Base-by-base conservation (phyloP, 1,140 invertebrate species). In the Globodera rostochiensis region DNA sequence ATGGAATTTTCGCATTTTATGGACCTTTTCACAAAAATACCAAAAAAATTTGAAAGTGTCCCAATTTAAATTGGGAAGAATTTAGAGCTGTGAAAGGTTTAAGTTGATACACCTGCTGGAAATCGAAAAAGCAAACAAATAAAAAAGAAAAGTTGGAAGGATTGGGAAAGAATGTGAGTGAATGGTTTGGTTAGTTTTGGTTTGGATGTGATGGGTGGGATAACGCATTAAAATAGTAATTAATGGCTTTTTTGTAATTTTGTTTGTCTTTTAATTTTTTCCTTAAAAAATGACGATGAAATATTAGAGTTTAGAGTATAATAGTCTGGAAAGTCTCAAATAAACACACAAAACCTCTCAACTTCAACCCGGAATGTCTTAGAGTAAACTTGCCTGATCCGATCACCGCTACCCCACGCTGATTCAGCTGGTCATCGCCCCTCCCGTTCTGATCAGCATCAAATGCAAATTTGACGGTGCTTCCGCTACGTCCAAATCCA, bases 401-500 rank as follows among this genome's bases (percentile, higher is more conserved):
- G 15, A 64, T 64, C 57, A 64, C 57, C 15, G 57, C 19, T 19
- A 19, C 57, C 19, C 36, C 36, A 36, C 36, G 36, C 36, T 36
- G 36, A 36, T 64, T 64, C 57, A 6, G 13, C 57, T 64, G 57
- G 11, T 71, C 69, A 45, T 6, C 7, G 13, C 36, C 69, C 8
- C 69, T 71, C 69, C 21, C 69, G 21, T 71, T 71, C 36, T 71
- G 69, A 45, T 71, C 36, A 3, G 46, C 1, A 36, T n/a, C 21
- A 21, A 71, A 71, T n/a, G 36, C 21, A 6, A 71, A 71, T 71
- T 71, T 71, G 69, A 45, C 36, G 25, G n/a, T 45, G 69, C 69
- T 47, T 64, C 15, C n/a, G 76, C 76, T 77, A 47, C 57, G 36
- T 64, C 76, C 8, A 73, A 64, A 45, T 13, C 53, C 47, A 69